A percentile compares a stretch with the other conserved stretches of the same genome.
Evolutionary conservation across 1,140 invertebrate species (phyloP).

Genomic region (Microplitis demolitor): DNA sequence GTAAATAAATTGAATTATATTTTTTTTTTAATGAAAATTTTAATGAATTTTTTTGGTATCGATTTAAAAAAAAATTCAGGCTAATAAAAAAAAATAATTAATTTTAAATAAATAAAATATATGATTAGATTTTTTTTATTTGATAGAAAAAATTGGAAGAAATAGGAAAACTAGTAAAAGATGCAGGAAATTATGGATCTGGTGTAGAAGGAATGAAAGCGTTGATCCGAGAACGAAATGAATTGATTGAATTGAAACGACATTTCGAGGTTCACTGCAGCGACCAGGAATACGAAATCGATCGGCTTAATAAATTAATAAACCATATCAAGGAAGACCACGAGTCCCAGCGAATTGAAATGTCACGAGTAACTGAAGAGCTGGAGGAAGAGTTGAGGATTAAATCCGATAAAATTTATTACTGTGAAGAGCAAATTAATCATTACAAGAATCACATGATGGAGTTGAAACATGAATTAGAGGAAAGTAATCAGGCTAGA

Average conservation of each 20-base stretch:
- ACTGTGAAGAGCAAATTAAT: constrained; percentile 9
- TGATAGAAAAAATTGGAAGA: constrained; percentile 2
- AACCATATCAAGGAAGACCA: neutral
- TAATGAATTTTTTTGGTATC: no score
- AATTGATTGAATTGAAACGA: constrained; percentile 2
- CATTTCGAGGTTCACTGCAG: neutral
- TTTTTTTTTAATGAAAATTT: no score
- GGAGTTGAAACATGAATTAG: neutral
- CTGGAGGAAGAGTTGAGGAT: neutral
- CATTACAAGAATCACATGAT: no score
- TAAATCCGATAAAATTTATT: constrained; percentile 7
- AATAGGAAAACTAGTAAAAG: neutral
- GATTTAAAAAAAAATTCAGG: no score
- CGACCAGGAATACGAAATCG: constrained; percentile 10
- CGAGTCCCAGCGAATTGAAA: neutral
- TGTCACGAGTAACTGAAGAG: neutral
- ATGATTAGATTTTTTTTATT: neutral
- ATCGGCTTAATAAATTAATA: constrained; percentile 4
- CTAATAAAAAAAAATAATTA: no score
- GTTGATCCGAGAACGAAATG: neutral
- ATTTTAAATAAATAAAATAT: no score
- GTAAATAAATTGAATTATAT: no score
- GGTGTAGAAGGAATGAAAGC: constrained; percentile 5
- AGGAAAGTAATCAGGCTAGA: constrained; percentile 1
- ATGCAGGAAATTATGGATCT: neutral